Base-by-base conservation (phyloP, 2,888 invertebrate species). In the Sycophila texana region DNA sequence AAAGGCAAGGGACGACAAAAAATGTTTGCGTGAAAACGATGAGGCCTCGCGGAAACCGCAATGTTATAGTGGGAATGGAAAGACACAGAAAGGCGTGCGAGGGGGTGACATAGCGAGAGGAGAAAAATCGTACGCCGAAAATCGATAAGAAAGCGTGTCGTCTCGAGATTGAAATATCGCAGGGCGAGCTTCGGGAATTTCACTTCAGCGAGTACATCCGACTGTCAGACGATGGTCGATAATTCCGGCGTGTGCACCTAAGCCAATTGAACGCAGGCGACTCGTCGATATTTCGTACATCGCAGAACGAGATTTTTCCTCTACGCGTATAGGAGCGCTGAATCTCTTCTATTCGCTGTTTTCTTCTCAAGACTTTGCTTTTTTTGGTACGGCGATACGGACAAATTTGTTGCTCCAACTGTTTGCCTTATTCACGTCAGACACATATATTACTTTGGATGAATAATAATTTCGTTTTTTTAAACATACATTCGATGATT, bases 81-180 rank as follows among this genome's bases (percentile, higher is more conserved):
- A 26, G 22, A 47, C 18, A 60, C 3, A 58, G 30, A 76, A 18
- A 60, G 39, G 47, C 13, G n/a, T 16, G 26, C 12, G 18, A 49
- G 22, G 20, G n/a, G 53, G 39, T 53, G 67, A 67, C 39, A 51
- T 16, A 53, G 5, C 1, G 20, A 20, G 39, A 14, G 72, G 1
- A 20, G n/a, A 20, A 57, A 22, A 47, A 14, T 4, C 14, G 30
- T 18, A 47, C 57, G 26, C 14, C 14, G n/a, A 66, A 74, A 72
- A 75, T 58, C 75, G 65, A 79, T 70, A 39, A 49, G 20, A 58
- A 70, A 74, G 22, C 65, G 58, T 71, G 74, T 74, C 65, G 71
- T 30, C 57, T 70, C 61, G 57, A 79, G 70, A 79, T 79, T 79
- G 74, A 74, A 74, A 79, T 79, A 79, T 74, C 66, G 70, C 18